Evolutionary conservation across 2,888 invertebrate genomes (phyloP), one percentile per base, ranked within the genome.

Genomic region (Drosophila eohydei): DNA sequence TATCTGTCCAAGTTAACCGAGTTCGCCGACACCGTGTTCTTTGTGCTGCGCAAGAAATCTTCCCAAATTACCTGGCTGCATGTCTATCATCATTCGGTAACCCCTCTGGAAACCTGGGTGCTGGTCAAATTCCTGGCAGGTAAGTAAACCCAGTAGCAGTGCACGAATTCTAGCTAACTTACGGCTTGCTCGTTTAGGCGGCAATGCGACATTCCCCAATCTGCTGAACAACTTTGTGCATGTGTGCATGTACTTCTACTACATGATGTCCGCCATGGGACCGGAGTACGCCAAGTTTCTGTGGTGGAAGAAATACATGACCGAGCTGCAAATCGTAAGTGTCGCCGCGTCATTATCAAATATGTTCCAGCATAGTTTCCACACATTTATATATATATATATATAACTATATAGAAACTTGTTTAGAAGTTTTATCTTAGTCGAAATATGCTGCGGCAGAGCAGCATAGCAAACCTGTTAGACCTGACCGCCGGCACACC

Each of bases 291-390:
- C 97, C 91, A 96, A 96, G 92, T 98, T 96, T 92, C 94, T 98
- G 73, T 98, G 97, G 96, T 98, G 98, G 98, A 98, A 98, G 93
- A 96, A 95, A 86, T 96, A 98, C 92, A 96, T 98, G 92, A 98
- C 98, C n/a, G 96, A 95, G 58, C 94, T 98, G 90, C 98, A 98
- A 94, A 97, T 98, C 95, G 97, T 97, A 94, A 94, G 94, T 93
- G 76, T 40, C 34, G 51, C 44, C 50, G 26, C 21, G 7, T 57
- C 64, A 79, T 78, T 74, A 78, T 71, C 26, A 62, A 59, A 75
- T 72, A 68, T 16, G 74, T 83, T 78, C 58, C 71, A 79, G 72
- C 74, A 44, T 32, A 40, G 28, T 54, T 54, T n/a, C 54, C 54
- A 54, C 54, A 54, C 40, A 54, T 8, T 30, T 26, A 50, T 21